A percentile compares a stretch with the other conserved stretches of the same genome.
phyloP scores from a whole-genome alignment of 2,113 vertebrate species.

The Colaptes auratus region DNA sequence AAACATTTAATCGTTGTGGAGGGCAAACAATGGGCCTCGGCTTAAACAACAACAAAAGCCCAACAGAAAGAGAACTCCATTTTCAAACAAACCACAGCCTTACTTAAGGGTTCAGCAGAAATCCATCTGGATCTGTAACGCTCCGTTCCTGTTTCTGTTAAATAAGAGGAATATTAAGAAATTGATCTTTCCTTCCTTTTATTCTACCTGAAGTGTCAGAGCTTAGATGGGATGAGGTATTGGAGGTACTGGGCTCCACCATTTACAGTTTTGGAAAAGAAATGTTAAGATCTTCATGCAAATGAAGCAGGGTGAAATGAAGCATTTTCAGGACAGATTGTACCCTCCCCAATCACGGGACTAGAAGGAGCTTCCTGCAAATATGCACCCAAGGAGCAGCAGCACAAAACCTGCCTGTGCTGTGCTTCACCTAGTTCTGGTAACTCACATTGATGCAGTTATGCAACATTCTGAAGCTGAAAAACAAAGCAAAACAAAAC shows the following conservation, averaged over 20 bases:
- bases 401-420: background rate
- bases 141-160: background rate
- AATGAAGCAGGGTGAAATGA: background rate
- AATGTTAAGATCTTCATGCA: background rate
- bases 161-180: background rate
- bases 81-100: background rate
- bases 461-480: background rate
- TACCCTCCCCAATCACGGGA: background rate
- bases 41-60: background rate
- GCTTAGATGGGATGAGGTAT: background rate
- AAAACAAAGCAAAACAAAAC: background rate
- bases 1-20: constrained; percentile 61
- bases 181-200: background rate
- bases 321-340: background rate
- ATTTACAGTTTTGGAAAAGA: background rate
- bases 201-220: background rate
- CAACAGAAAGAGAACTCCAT: background rate
- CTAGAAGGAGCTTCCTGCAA: background rate
- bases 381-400: background rate
- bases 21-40: background rate
- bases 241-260: background rate
- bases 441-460: background rate
- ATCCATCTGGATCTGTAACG: background rate
- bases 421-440: background rate
- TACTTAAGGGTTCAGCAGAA: background rate